These are phyloP conservation scores for Notamacropus eugenii DNA, from an alignment of 2,797 vertebrate species.

Conservation along the genomic window DNA sequence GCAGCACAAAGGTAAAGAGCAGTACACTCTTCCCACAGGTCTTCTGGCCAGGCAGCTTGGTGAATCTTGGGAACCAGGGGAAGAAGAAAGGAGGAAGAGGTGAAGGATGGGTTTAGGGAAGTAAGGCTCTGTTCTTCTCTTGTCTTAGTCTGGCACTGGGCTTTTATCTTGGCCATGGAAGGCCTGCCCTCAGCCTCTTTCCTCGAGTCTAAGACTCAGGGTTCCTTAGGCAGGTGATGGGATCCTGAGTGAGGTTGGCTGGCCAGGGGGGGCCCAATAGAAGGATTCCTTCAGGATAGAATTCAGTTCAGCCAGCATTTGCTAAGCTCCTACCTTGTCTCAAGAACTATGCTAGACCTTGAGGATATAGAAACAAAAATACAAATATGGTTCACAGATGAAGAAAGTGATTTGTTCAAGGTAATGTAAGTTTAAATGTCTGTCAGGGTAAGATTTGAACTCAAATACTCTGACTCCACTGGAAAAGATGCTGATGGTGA, in stretches of 20 bases:
- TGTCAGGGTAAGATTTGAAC: background rate
- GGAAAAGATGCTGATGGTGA: background rate
- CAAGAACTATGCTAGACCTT: background rate
- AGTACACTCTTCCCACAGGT: background rate
- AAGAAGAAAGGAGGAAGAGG: background rate
- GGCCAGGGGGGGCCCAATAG: background rate
- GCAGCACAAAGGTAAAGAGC: slow-evolving; percentile 35
- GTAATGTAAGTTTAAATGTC: background rate
- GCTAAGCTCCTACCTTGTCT: background rate
- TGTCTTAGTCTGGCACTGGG: background rate
- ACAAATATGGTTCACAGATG: background rate
- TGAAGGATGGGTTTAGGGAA: background rate
- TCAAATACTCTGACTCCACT: background rate
- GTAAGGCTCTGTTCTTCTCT: background rate
- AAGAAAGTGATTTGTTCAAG: background rate
- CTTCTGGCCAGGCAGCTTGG: background rate
- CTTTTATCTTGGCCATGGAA: background rate
- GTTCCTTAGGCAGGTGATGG: background rate
- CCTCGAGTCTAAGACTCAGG: background rate
- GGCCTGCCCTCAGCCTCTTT: background rate
- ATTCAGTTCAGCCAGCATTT: background rate
- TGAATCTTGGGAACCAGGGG: slow-evolving; percentile 25
- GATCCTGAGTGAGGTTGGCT: background rate
- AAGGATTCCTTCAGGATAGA: background rate
- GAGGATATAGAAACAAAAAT: background rate